Conservation (phyloP, 2,888 invertebrate genomes). For the Parasteatoda lunata region DNA sequence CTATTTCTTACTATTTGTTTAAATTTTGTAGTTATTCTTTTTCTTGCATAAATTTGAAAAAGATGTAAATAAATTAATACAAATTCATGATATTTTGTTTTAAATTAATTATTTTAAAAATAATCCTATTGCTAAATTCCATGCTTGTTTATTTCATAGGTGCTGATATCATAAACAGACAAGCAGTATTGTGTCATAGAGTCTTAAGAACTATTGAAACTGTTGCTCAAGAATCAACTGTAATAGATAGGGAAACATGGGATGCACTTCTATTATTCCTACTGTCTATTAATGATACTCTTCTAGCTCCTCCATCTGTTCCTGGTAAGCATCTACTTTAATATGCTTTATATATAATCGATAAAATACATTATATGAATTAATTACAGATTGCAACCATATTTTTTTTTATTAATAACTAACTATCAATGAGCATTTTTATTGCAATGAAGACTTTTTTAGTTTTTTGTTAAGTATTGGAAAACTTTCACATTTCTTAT, state of each 20-base stretch:
- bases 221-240: constrained; percentile 83
- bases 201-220: constrained; percentile 89
- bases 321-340: constrained; percentile 77
- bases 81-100: background rate
- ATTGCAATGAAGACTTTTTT: too few species aligned
- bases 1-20: too few species aligned
- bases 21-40: too few species aligned
- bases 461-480: too few species aligned
- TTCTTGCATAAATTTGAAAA: too few species aligned
- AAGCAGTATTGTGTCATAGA: constrained; percentile 93
- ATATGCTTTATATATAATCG: too few species aligned
- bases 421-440: too few species aligned
- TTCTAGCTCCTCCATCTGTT: constrained; percentile 92
- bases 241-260: constrained; percentile 91
- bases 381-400: too few species aligned
- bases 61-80: too few species aligned
- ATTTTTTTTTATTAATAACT: too few species aligned
- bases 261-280: constrained; percentile 89
- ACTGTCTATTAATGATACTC: constrained; percentile 90
- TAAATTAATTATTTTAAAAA: constrained; percentile 7
- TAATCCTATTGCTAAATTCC: constrained; percentile 18
- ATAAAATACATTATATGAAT: too few species aligned
- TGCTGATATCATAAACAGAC: constrained; percentile 86
- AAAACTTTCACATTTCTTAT: too few species aligned
- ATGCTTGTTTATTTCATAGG: constrained; percentile 77